Evolutionary conservation across 2,113 vertebrate species (phyloP).

Genomic region (Myxocyprinus asiaticus): DNA sequence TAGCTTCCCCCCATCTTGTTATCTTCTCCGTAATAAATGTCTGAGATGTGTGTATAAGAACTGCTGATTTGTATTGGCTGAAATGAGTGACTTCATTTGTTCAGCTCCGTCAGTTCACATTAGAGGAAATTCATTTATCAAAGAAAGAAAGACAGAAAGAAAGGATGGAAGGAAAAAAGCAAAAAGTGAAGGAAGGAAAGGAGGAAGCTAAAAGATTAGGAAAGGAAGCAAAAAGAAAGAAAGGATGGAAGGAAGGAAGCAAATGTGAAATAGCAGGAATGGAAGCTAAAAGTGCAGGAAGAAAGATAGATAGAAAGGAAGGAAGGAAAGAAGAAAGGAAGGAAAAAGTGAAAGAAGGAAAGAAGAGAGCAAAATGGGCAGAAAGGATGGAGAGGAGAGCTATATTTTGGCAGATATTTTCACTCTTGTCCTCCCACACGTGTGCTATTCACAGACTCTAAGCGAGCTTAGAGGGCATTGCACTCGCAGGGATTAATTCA

Average conservation of each 20-base stretch:
- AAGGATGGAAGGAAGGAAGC: too few species aligned
- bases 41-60: not conserved
- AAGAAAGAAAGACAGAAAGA: too few species aligned
- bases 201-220: too few species aligned
- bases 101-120: conserved; percentile 16
- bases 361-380: too few species aligned
- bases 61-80: conserved; percentile 10
- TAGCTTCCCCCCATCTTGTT: conserved; percentile 8
- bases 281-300: too few species aligned
- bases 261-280: too few species aligned
- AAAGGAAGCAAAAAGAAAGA: too few species aligned
- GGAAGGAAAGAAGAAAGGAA: not conserved
- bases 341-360: too few species aligned
- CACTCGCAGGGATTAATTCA: conserved; percentile 40
- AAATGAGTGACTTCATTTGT: conserved; percentile 20
- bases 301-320: not conserved
- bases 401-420: conserved; percentile 21
- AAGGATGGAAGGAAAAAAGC: too few species aligned
- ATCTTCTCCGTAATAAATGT: not conserved
- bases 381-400: not conserved
- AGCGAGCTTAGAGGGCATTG: conserved; percentile 29
- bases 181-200: too few species aligned
- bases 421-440: conserved; percentile 39
- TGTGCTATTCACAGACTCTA: conserved; percentile 40
- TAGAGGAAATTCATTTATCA: not conserved